Base-by-base conservation (phyloP, 2,888 invertebrate genomes). In the Scaptomyza cyrtandrae region DNA sequence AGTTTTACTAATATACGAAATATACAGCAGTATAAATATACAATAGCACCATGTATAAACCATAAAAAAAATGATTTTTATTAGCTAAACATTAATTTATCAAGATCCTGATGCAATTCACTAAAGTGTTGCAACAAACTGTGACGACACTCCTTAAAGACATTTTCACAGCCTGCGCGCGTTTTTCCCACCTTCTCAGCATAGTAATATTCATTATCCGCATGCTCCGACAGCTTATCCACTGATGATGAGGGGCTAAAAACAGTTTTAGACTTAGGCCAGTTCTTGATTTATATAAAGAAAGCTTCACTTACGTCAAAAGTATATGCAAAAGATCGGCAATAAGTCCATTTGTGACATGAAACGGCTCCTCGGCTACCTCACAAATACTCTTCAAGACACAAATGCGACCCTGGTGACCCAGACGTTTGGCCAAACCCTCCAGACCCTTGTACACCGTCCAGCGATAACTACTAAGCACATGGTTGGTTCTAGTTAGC, bases 301-400 rank as follows among this genome's bases (percentile, higher is more conserved):
- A 31, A n/a, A 4, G 1, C 2, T 33, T 9, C 6, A 93, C 94
- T 94, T 93, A 96, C 96, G 95, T 95, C 90, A 97, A 93, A 89
- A 96, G 91, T 78, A 96, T 94, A 92, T 96, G 95, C 74, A 96
- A 92, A 83, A 97, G 93, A 93, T 96, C 95, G 33, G 95, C 96
- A 80, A 96, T 93, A 80, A 97, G 93, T 19, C 96, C 96, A 87
- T 95, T 95, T 81, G 94, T 94, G 88, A 94, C 93, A 79, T 94
- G 94, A 84, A 96, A 95, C 52, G 96, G 94, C 62, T 94, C 93
- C 90, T 95, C 94, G 0, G 96, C 95, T 5, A 95, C 94, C 92
- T 97, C 96, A 90, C 97, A 97, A 86, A 97, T 95, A 79, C 95
- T 94, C 88, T 95, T 94, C 71, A 96, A 92, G 75, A 97, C 91